Conservation (phyloP, 37 sponge, comb jelly and placozoan genomes). For the Halisarca cf. caerulea region DNA sequence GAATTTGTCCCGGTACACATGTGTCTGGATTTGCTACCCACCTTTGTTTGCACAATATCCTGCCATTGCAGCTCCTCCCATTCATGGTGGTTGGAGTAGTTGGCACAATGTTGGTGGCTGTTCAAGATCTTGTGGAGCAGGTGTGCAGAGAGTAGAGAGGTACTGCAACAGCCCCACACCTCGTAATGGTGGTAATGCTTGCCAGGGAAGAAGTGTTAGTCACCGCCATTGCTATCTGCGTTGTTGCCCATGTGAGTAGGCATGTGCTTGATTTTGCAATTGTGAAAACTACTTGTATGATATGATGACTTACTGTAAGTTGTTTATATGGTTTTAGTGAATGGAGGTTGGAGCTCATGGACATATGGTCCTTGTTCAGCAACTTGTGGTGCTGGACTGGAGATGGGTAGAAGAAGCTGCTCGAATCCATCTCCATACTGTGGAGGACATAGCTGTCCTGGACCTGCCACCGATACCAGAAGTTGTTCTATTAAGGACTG, state of each 20-base stretch:
- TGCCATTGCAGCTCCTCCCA: background rate
- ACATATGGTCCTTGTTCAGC: background rate
- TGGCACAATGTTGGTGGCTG: background rate
- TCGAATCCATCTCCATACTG: background rate
- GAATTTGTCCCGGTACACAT: too few relatives aligned
- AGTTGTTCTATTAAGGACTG: background rate
- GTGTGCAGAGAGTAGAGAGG: background rate
- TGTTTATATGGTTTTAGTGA: too few relatives aligned
- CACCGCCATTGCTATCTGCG: background rate
- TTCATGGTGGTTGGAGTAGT: background rate
- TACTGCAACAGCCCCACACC: background rate
- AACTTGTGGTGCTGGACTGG: background rate
- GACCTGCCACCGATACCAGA: background rate
- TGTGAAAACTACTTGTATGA: too few relatives aligned
- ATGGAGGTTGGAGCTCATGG: background rate
- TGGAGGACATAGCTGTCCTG: background rate
- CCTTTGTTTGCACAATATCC: background rate
- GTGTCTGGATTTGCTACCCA: too few relatives aligned
- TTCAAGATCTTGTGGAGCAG: background rate
- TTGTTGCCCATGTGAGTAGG: background rate
- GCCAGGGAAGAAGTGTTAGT: background rate
- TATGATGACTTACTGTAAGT: too few relatives aligned
- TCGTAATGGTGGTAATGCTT: background rate
- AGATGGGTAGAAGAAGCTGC: background rate
- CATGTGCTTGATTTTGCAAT: too few relatives aligned